phyloP scores from a whole-genome alignment of 2,888 invertebrate species.

The Athrips mouffetella region DNA sequence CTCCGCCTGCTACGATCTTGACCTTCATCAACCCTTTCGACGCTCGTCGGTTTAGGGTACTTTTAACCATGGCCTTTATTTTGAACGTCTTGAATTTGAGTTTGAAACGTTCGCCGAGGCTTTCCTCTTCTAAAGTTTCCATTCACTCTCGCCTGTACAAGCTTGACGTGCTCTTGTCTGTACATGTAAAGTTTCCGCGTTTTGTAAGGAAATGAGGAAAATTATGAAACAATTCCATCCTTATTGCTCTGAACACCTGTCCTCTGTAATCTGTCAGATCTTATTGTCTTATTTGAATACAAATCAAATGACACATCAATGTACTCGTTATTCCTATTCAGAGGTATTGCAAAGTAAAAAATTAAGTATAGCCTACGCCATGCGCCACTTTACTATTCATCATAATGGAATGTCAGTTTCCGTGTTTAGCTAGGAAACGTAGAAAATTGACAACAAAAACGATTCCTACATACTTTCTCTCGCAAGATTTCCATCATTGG shows the following conservation, averaged over 20 bases:
- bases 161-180: no score
- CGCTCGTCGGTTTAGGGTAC: no score
- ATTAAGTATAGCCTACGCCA: neutral
- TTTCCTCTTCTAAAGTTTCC: no score
- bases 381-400: no score
- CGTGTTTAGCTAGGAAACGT: neutral
- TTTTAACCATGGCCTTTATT: no score
- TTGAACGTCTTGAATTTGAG: no score
- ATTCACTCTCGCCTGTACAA: no score
- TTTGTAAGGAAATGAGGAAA: conserved; percentile 49
- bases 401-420: neutral
- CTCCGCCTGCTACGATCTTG: no score
- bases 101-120: no score
- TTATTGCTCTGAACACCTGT: neutral
- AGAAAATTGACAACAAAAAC: neutral
- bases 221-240: conserved; percentile 11
- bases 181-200: neutral
- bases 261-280: neutral
- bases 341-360: neutral
- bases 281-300: neutral
- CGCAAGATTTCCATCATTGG: neutral
- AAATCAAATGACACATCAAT: neutral
- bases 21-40: no score
- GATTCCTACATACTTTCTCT: neutral
- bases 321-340: neutral